Evolutionary conservation across 2,113 vertebrate genomes (phyloP).

Genomic region (Cinclus mexicanus): DNA sequence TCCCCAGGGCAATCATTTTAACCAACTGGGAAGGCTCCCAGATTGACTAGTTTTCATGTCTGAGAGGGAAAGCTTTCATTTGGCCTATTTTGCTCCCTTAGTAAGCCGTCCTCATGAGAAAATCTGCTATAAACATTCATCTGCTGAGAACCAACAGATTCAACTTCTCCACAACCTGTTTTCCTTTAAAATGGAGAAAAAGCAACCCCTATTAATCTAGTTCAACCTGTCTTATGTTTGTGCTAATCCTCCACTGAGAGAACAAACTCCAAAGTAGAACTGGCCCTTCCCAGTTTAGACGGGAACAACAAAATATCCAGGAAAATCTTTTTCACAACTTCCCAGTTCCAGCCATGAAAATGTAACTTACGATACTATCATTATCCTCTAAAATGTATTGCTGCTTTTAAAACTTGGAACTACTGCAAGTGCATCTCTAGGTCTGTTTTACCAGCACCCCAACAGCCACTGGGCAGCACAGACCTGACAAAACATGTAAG

Average conservation of each 20-base stretch:
- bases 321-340: not conserved
- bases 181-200: not conserved
- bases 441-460: not conserved
- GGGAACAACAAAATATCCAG: not conserved
- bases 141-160: not conserved
- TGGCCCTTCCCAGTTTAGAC: not conserved
- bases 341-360: not conserved
- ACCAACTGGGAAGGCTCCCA: slow-evolving; percentile 36
- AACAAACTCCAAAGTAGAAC: not conserved
- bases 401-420: not conserved
- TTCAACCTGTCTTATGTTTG: not conserved
- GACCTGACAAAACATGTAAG: not conserved
- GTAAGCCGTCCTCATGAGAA: not conserved
- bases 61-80: not conserved
- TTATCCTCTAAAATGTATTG: not conserved
- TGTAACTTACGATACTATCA: not conserved
- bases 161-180: not conserved
- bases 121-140: not conserved
- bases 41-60: not conserved
- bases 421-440: not conserved
- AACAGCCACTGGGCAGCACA: not conserved
- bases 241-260: not conserved
- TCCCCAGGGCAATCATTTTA: slow-evolving; percentile 1
- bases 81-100: not conserved
- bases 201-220: not conserved